phyloP scores from a whole-genome alignment of 2,888 invertebrate species.

The Hypena proboscidalis region DNA sequence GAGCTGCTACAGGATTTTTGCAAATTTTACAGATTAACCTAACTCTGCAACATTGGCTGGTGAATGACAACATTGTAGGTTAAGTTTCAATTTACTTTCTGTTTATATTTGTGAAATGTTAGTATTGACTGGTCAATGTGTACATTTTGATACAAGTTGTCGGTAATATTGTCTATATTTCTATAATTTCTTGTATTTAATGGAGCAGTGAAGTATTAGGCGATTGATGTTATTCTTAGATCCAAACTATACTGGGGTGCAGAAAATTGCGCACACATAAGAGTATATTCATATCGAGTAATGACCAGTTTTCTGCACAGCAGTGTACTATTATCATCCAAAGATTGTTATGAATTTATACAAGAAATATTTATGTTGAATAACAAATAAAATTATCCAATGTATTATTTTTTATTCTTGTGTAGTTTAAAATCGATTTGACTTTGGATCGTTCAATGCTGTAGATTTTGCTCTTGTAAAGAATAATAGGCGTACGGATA shows the following conservation, averaged over 20 bases:
- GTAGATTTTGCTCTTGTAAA: slow-evolving; percentile 39
- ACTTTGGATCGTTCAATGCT: slow-evolving; percentile 29
- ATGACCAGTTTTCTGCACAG: slow-evolving; percentile 44
- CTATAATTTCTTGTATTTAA: slow-evolving; percentile 47
- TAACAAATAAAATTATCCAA: slow-evolving; percentile 81
- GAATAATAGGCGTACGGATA: not conserved
- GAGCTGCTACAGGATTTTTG: slow-evolving; percentile 1
- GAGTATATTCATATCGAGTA: slow-evolving; percentile 27
- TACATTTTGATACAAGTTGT: slow-evolving; percentile 14
- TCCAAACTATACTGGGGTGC: slow-evolving; percentile 60
- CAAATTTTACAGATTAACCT: slow-evolving; percentile 11
- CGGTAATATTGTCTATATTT: slow-evolving; percentile 41
- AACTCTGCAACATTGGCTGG: slow-evolving; percentile 10
- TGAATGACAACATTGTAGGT: slow-evolving; percentile 26
- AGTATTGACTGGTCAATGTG: slow-evolving; percentile 19
- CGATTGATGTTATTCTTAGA: slow-evolving; percentile 72
- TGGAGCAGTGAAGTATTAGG: slow-evolving; percentile 52
- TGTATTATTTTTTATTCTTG: slow-evolving; percentile 52
- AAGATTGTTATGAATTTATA: slow-evolving; percentile 86
- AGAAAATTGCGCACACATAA: slow-evolving; percentile 31
- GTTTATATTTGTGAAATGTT: slow-evolving; percentile 20
- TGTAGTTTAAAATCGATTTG: slow-evolving; percentile 35
- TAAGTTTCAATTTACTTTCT: slow-evolving; percentile 27
- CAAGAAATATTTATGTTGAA: slow-evolving; percentile 85
- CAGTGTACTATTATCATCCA: slow-evolving; percentile 78